Conservation (phyloP, 1,140 invertebrate species). For the Cecropterus lyciades region DNA sequence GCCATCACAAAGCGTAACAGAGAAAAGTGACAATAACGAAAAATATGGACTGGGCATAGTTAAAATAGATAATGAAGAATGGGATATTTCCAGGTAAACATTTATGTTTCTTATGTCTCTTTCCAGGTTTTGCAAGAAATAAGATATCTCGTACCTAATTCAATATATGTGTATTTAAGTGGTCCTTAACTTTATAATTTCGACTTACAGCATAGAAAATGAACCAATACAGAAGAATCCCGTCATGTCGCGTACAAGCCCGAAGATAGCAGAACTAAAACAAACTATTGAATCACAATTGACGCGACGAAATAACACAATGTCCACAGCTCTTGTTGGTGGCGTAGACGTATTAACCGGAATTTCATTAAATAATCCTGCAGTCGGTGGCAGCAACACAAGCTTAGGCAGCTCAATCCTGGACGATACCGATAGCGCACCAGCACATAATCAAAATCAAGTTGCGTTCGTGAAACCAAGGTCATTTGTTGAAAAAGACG, state of each 20-base stretch:
- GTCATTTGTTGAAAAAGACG: conserved; percentile 58
- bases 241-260: conserved; percentile 57
- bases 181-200: no score
- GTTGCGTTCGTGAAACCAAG: conserved; percentile 61
- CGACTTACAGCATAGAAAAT: conserved; percentile 66
- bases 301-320: conserved; percentile 62
- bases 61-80: conserved; percentile 78
- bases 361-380: conserved; percentile 46
- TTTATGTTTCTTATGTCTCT: no score
- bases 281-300: conserved; percentile 75
- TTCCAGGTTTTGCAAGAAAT: no score
- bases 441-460: conserved; percentile 48
- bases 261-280: conserved; percentile 77
- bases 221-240: conserved; percentile 58
- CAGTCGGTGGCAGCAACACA: conserved; percentile 74
- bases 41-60: conserved; percentile 67
- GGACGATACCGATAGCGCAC: conserved; percentile 67
- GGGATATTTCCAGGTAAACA: conserved; percentile 84
- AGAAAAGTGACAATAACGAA: conserved; percentile 70
- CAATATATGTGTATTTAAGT: no score
- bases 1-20: conserved; percentile 70
- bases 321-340: conserved; percentile 61
- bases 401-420: conserved; percentile 77
- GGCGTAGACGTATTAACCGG: conserved; percentile 61
- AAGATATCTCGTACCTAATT: no score